phyloP scores from a whole-genome alignment of 2,888 invertebrate genomes.

The Strigamia maritima region DNA sequence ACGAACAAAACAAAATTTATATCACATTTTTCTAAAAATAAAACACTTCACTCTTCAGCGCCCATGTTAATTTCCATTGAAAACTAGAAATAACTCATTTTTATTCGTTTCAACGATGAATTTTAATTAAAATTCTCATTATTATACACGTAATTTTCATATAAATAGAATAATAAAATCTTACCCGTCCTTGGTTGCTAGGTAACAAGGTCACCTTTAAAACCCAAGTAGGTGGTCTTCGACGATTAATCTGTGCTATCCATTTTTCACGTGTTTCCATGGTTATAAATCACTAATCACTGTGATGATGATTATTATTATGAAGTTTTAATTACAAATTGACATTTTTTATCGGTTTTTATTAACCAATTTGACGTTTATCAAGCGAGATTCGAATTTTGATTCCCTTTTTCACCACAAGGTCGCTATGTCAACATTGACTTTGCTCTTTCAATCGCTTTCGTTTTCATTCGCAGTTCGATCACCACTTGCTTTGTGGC shows the following conservation, averaged over 20 bases:
- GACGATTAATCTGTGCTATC: background rate
- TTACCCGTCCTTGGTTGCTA: background rate
- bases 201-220: background rate
- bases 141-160: background rate
- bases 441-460: background rate
- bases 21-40: background rate
- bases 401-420: conserved; percentile 7
- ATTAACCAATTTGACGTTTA: too few species aligned
- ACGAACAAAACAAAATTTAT: background rate
- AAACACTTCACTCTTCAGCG: too few species aligned
- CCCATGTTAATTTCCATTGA: too few species aligned
- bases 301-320: too few species aligned
- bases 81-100: background rate
- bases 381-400: too few species aligned
- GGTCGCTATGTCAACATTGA: background rate
- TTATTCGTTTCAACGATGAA: too few species aligned
- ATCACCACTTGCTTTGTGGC: background rate
- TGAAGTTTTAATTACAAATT: too few species aligned
- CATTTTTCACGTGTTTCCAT: background rate
- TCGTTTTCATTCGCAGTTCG: background rate
- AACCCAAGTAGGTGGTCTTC: background rate
- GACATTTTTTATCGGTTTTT: too few species aligned
- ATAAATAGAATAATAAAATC: background rate
- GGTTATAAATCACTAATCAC: too few species aligned
- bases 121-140: background rate